These are phyloP conservation scores for Aphaenogaster rudis DNA, from an alignment of 1,140 invertebrate genomes.

Conservation along the genomic window DNA sequence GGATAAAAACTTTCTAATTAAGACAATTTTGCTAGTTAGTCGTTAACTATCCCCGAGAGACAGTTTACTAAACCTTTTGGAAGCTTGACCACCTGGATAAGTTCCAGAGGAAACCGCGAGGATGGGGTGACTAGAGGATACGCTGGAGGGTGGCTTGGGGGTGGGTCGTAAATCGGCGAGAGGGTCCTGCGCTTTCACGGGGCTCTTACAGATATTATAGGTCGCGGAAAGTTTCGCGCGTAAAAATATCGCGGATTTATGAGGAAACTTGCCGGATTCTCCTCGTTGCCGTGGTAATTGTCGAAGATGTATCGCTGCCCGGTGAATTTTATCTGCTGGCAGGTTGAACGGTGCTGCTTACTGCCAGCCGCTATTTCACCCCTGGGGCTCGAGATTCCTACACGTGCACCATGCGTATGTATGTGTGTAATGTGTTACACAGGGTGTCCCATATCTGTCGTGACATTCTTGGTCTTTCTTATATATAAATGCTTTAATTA, in stretches of 20 bases:
- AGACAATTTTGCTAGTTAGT: conserved; percentile 59
- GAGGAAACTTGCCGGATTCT: conserved; percentile 78
- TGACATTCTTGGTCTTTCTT: not conserved
- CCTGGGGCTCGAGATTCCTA: conserved; percentile 51
- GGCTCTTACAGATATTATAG: conserved; percentile 80
- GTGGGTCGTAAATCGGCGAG: conserved; percentile 69
- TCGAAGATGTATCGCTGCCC: conserved; percentile 78
- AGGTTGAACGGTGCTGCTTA: conserved; percentile 31
- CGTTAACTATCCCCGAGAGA: conserved; percentile 54
- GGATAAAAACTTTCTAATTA: conserved; percentile 60
- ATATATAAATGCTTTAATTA: not conserved
- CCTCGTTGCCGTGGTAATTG: conserved; percentile 79
- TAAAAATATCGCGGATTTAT: conserved; percentile 84
- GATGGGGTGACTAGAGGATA: conserved; percentile 51
- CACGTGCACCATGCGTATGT: not conserved
- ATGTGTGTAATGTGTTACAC: not conserved
- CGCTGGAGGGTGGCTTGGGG: conserved; percentile 3
- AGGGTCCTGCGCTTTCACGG: conserved; percentile 63
- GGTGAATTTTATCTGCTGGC: conserved; percentile 68
- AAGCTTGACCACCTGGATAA: conserved; percentile 73
- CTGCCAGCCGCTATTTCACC: conserved; percentile 44
- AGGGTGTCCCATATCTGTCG: not conserved
- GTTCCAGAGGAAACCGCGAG: conserved; percentile 67
- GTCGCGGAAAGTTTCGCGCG: conserved; percentile 80
- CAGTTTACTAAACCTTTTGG: conserved; percentile 69